phyloP scores from a whole-genome alignment of 2,888 invertebrate species.

The Lampropteryx suffumata region DNA sequence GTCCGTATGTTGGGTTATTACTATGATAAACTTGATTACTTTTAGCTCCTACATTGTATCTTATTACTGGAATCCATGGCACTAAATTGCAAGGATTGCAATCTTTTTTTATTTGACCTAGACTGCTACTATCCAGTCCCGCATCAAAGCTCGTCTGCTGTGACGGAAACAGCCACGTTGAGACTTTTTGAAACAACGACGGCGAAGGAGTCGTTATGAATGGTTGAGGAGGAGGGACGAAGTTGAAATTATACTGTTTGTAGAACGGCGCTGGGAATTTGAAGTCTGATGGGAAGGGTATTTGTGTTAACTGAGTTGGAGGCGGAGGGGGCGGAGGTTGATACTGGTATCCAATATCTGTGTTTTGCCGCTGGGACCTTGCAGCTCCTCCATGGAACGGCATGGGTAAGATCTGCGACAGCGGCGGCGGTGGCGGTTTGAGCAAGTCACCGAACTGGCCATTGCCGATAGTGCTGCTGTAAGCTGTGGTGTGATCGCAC shows the following conservation, averaged over 20 bases:
- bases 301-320: constrained; percentile 26
- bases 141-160: constrained; percentile 59
- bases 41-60: constrained; percentile 70
- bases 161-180: constrained; percentile 84
- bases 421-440: constrained; percentile 72
- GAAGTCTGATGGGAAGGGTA: constrained; percentile 51
- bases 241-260: constrained; percentile 75
- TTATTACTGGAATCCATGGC: constrained; percentile 91
- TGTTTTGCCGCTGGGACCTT: constrained; percentile 61
- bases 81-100: constrained; percentile 91
- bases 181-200: constrained; percentile 83
- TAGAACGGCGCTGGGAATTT: constrained; percentile 76
- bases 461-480: constrained; percentile 50
- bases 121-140: constrained; percentile 45
- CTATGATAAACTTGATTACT: constrained; percentile 51
- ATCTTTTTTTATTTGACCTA: constrained; percentile 74
- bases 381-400: constrained; percentile 66
- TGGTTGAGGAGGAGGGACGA: constrained; percentile 72
- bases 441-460: constrained; percentile 65
- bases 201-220: constrained; percentile 70
- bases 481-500: constrained; percentile 55
- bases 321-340: constrained; percentile 56
- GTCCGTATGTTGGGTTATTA: constrained; percentile 65
- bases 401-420: constrained; percentile 61
- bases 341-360: constrained; percentile 61